Base-by-base conservation (phyloP, 2,113 vertebrate genomes). In the Apteryx owenii region DNA sequence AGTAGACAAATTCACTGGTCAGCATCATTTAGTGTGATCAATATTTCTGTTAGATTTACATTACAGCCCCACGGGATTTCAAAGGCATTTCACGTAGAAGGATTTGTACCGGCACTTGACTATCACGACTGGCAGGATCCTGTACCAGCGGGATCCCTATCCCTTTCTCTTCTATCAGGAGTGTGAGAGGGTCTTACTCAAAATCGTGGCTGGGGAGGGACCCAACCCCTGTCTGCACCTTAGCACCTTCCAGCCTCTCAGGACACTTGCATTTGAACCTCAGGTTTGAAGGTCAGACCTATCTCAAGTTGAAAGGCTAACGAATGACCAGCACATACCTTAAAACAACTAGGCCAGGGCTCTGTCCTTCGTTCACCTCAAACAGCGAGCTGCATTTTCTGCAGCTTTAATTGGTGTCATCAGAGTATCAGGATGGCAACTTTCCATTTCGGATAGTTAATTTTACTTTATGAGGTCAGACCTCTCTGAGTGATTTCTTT, bases 401-500 rank as follows among this genome's bases (percentile, higher is more conserved):
- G 64, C 29, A 76, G 1, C 31, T 89, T 68, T 73, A 88, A 48
- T 48, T 80, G 68, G 5, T 83, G 44, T 42, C 66, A 81, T 64
- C 76, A 71, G 46, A 40, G n/a, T 7, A 1, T 61, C 51, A 56
- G 40, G 65, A 66, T 92, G 90, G 88, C 92, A 92, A 36, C 51
- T 89, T 85, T 95, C 89, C 54, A 80, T 73, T 89, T 60, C 64
- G 82, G 91, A 85, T 10, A 89, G 38, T 83, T 88, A n/a, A 73
- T 85, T 88, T 77, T 72, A 13, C 42, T 73, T 82, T 54, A 78
- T 50, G 60, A 85, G 40, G 79, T 77, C 0, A 19, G 15, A 85
- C 77, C 14, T 12, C n/a, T 89, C 85, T 3, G 38, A 68, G 50
- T 61, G 71, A 76, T 89, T 93, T 82, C 62, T 69, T 53, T 36